phyloP scores from a whole-genome alignment of 2,113 vertebrate genomes.

The Melanerpes formicivorus region DNA sequence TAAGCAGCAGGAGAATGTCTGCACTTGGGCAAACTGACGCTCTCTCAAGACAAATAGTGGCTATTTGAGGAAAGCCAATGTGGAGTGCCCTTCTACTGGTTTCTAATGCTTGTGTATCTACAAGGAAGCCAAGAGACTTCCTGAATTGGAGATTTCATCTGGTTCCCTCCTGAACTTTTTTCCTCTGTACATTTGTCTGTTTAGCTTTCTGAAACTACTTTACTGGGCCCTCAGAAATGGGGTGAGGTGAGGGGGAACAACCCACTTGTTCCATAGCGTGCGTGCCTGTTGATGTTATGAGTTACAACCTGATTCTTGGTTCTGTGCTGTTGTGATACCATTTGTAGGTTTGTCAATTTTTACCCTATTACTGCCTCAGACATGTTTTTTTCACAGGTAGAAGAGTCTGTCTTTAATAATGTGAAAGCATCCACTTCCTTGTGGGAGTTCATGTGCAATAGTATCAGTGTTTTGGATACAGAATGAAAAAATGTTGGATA shows the following conservation, averaged over 20 bases:
- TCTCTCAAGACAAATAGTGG: not conserved
- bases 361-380: not conserved
- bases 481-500: not conserved
- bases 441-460: not conserved
- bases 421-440: not conserved
- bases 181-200: not conserved
- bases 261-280: not conserved
- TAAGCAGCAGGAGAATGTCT: not conserved
- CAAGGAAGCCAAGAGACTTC: not conserved
- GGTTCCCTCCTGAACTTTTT: not conserved
- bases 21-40: not conserved
- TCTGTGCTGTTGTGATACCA: not conserved
- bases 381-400: not conserved
- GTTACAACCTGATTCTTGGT: not conserved
- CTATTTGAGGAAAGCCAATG: not conserved
- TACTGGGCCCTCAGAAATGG: not conserved
- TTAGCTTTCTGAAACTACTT: not conserved
- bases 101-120: not conserved
- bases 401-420: not conserved
- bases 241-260: not conserved
- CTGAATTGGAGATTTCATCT: not conserved
- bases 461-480: not conserved
- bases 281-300: not conserved
- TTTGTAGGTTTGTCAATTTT: not conserved
- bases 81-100: not conserved